Evolutionary conservation across 2,888 invertebrate species (phyloP), one percentile per base, ranked within the genome.

Genomic region (Ectobius pallidus): DNA sequence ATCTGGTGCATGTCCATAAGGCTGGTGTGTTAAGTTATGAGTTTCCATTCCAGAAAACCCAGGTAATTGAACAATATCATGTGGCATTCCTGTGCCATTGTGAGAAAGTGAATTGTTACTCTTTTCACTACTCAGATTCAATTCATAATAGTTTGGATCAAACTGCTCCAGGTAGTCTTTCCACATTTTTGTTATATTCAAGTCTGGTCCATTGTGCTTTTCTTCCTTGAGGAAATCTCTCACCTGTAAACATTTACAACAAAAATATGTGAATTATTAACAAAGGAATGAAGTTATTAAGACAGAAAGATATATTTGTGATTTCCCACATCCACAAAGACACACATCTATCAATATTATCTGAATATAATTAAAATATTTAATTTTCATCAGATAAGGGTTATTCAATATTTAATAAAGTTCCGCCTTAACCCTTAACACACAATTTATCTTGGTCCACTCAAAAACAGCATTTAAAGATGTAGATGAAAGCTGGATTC

Each of bases 131-230:
- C 84, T 84, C 82, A 85, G 82, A 71, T 85, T 85, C 46, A 85
- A 84, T 73, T 83, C 81, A 76, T 85, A 84, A 77, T 86, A 86
- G 39, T 85, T 85, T 44, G 87, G 86, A 77, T 87, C 87, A 82
- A 84, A 85, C 4, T 84, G 82, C 77, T 85, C 85, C n/a, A 87
- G 85, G 74, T 86, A 87, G 77, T 86, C 86, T 78, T 87, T 87
- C 86, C 87, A 87, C 86, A 87, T 86, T 79, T 86, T 86, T 2
- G 86, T 86, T 75, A 87, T 86, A 77, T 87, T 87, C 39, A 87
- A 86, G 82, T 87, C 87, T 72, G 87, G 81, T 0, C 87, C 87
- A 62, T 86, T 86, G 77, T 86, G 84, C 80, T 87, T 87, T 72
- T 86, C 86, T 58, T 86, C 79, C 76, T 86, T 82, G 72, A 86